phyloP scores from a whole-genome alignment of 1,140 invertebrate genomes.

The Papilio xuthus region DNA sequence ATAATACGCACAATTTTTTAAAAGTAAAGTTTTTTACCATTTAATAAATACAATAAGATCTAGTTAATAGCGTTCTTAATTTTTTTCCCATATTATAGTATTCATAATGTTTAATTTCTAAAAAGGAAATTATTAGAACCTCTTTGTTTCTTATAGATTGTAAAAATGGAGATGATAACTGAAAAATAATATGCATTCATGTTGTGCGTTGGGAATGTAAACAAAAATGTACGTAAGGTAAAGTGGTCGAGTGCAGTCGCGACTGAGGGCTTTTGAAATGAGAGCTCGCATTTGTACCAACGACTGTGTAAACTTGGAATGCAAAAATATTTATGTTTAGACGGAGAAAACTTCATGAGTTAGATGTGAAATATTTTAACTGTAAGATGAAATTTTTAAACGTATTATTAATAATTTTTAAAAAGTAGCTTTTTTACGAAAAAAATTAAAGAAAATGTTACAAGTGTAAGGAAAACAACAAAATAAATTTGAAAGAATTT shows the following conservation, averaged over 20 bases:
- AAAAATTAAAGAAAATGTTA: not conserved
- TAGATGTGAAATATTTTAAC: not conserved
- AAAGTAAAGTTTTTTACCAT: no score
- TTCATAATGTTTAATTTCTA: not conserved
- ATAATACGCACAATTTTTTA: no score
- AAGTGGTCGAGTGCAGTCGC: constrained; percentile 23
- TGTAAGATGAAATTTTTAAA: no score
- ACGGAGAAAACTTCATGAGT: constrained; percentile 6
- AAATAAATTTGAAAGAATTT: not conserved
- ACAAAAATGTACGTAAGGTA: constrained; percentile 30
- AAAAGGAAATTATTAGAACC: constrained; percentile 50
- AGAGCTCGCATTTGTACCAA: constrained; percentile 24
- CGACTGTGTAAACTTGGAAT: constrained; percentile 11
- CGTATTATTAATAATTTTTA: not conserved
- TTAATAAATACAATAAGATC: no score
- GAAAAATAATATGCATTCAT: constrained; percentile 50
- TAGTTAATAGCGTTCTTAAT: no score
- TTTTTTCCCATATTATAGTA: not conserved
- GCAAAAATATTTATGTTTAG: constrained; percentile 1
- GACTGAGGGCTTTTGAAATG: constrained; percentile 36
- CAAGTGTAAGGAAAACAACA: not conserved
- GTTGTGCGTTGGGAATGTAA: constrained; percentile 21
- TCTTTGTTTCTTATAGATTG: constrained; percentile 57
- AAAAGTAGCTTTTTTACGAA: not conserved
- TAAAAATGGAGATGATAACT: constrained; percentile 78